Evolutionary conservation across 2,113 vertebrate genomes (phyloP).

Genomic region (Mobula hypostoma): DNA sequence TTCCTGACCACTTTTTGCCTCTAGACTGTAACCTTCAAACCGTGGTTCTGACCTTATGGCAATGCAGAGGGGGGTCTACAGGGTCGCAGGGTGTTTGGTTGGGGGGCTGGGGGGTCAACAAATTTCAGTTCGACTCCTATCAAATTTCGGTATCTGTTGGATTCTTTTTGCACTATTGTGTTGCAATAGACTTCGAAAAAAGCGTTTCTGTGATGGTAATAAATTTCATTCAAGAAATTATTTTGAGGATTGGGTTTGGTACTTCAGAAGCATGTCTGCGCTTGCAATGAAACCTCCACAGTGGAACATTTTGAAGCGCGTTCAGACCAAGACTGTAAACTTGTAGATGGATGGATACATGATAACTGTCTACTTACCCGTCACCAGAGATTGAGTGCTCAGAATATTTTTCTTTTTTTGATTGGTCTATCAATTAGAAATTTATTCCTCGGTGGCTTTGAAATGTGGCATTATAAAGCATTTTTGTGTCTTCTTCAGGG

Average conservation of each 20-base stretch:
- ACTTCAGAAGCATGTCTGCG: neutral
- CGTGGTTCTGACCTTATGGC: neutral
- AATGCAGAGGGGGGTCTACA: neutral
- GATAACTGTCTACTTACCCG: neutral
- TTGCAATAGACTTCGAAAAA: neutral
- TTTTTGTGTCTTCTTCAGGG: neutral
- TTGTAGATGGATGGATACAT: neutral
- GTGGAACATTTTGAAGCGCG: neutral
- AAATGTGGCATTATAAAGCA: neutral
- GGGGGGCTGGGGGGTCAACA: neutral
- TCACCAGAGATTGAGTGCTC: neutral
- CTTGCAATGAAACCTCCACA: neutral
- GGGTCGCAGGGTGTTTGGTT: neutral
- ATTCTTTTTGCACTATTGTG: neutral
- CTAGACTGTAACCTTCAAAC: slow-evolving; percentile 16
- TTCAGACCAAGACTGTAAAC: neutral
- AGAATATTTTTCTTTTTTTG: neutral
- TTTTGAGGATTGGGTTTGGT: neutral
- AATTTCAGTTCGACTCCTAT: neutral
- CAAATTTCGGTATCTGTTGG: neutral
- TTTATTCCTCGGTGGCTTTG: neutral
- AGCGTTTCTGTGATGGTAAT: neutral
- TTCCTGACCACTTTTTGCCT: slow-evolving; percentile 25
- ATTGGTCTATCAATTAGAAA: neutral
- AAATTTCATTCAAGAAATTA: neutral